These are phyloP conservation scores for Sinosuthora webbiana DNA, from an alignment of 2,113 vertebrate species.

Conservation along the genomic window DNA sequence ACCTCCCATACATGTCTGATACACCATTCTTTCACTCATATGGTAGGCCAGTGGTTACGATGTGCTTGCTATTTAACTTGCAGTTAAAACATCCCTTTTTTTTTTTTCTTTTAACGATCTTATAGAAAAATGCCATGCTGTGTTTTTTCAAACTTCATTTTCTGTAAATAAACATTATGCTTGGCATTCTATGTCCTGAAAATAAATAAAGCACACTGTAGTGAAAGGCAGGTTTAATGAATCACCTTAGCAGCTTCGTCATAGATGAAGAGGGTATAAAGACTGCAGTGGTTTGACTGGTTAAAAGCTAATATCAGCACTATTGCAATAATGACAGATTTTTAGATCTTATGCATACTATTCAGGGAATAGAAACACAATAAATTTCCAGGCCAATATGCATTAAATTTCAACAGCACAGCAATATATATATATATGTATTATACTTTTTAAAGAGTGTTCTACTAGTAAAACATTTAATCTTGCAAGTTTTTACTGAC, in stretches of 20 bases:
- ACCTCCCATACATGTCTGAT: not conserved
- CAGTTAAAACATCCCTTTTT: not conserved
- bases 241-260: not conserved
- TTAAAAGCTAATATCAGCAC: not conserved
- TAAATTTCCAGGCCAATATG: not conserved
- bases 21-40: not conserved
- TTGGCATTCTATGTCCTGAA: not conserved
- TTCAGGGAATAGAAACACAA: not conserved
- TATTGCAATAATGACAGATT: not conserved
- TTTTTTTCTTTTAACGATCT: not conserved
- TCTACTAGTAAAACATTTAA: not conserved
- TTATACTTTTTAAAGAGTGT: not conserved
- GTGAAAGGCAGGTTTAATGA: not conserved
- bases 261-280: not conserved
- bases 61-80: not conserved
- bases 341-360: not conserved
- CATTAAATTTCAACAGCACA: not conserved
- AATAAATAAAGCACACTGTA: not conserved
- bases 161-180: not conserved
- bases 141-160: not conserved
- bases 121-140: not conserved
- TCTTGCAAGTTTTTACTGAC: not conserved
- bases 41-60: not conserved
- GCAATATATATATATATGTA: not conserved
- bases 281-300: not conserved